Conservation (phyloP, 2,888 invertebrate species). For the Therioaphis trifolii region DNA sequence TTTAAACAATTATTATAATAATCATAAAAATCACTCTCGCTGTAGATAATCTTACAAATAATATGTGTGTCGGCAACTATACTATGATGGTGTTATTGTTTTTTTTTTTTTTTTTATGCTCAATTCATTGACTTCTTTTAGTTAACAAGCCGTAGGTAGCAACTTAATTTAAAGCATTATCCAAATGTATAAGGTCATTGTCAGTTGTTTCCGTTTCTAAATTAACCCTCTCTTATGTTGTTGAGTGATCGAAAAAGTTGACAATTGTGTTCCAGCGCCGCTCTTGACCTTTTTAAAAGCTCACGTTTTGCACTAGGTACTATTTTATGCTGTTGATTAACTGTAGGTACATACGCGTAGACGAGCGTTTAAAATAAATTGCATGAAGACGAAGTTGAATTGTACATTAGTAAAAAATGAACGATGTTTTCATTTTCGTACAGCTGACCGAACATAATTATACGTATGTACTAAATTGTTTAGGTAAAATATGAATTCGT, state of each 20-base stretch:
- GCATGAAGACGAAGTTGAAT: too few relatives aligned
- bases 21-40: background rate
- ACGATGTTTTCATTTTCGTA: too few relatives aligned
- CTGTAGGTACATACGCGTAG: too few relatives aligned
- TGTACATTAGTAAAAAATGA: too few relatives aligned
- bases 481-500: too few relatives aligned
- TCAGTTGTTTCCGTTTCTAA: conserved; percentile 46
- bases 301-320: background rate
- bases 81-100: background rate
- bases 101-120: background rate
- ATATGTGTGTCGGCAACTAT: background rate
- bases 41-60: background rate
- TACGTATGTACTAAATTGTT: too few relatives aligned
- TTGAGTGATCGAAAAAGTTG: background rate
- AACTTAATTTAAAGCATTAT: conserved; percentile 35
- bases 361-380: too few relatives aligned
- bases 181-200: conserved; percentile 43
- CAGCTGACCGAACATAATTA: too few relatives aligned
- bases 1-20: background rate
- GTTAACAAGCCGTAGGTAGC: conserved; percentile 15
- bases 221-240: conserved; percentile 45
- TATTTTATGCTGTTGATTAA: too few relatives aligned
- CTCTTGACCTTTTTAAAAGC: background rate
- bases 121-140: conserved; percentile 12
- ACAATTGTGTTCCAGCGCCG: background rate